Base-by-base conservation (phyloP, 2,797 vertebrate genomes). In the Paramormyrops hopkinsi region DNA sequence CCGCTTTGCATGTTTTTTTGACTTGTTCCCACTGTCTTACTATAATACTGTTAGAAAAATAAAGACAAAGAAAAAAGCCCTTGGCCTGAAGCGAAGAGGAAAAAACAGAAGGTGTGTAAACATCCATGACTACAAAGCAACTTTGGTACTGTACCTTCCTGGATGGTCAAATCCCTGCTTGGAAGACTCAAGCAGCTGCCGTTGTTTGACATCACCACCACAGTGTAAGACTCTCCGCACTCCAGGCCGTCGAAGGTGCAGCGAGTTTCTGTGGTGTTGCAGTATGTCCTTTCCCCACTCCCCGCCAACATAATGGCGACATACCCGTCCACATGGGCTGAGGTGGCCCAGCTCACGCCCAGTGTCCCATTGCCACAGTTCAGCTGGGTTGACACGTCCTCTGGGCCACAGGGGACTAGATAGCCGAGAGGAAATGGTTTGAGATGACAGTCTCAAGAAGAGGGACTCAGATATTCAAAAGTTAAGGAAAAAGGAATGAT, bases 331-430 rank as follows among this genome's bases (percentile, higher is more conserved):
- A 94, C 94, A 0, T 89, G 89, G 11, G 2, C 53, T 0, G 93
- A 91, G 0, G 65, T 5, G 0, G 91, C 89, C 96, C 96, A 97
- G 62, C 69, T 83, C 25, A 95, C 88, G 19, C 44, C 90, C 33
- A 94, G 33, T 33, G 50, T 89, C 1, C 93, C 92, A 1, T 94
- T 93, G 7, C 2, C 69, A 84, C 96, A 97, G 90, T 95, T 90
- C 56, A 96, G 90, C 0, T 59, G 12, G 0, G 92, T 69, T 0
- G 12, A 51, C 76, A 95, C 89, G 0, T 93, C 89, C 33, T 53
- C n/a, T 12, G 96, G 96, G 17, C 95, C 96, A 88, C 96, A 97
- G 19, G 95, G 95, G 89, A 95, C 97, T 97, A 91, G 50, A 79
- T 65, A 76, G 22, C 17, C 2, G 6, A 37, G 33, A 83, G 14